A percentile compares a stretch with the other conserved stretches of the same genome.
Conservation (phyloP, 2,888 invertebrate genomes). For the Ichneumon xanthorius region DNA sequence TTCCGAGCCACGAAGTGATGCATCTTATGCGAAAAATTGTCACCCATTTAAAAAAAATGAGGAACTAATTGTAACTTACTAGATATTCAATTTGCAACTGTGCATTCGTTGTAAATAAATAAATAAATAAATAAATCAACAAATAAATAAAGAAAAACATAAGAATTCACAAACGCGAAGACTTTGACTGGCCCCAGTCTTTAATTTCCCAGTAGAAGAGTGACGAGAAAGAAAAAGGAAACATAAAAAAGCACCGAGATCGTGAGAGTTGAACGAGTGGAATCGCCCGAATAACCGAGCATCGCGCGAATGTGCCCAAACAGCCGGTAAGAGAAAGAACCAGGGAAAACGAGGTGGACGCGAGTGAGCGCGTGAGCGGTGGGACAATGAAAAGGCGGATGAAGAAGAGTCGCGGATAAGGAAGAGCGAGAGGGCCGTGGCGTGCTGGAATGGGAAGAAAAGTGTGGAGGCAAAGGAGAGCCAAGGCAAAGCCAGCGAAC, state of each 20-base stretch:
- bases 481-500: conserved; percentile 61
- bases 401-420: conserved; percentile 35
- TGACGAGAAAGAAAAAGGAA: conserved; percentile 1
- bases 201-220: neutral
- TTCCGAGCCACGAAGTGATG: neutral
- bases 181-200: neutral
- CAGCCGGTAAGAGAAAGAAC: conserved; percentile 26
- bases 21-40: neutral
- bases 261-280: conserved; percentile 59
- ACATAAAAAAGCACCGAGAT: conserved; percentile 29
- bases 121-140: too few relatives aligned
- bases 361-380: conserved; percentile 12
- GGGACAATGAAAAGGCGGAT: conserved; percentile 24
- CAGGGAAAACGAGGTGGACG: conserved; percentile 66
- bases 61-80: too few relatives aligned
- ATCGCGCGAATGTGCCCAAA: conserved; percentile 54
- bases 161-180: too few relatives aligned
- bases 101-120: too few relatives aligned
- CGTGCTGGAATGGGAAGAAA: conserved; percentile 26
- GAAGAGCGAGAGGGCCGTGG: conserved; percentile 39
- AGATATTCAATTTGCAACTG: neutral
- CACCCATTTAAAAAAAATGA: too few relatives aligned
- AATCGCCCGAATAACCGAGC: conserved; percentile 53
- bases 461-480: conserved; percentile 50
- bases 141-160: too few relatives aligned